Base-by-base conservation (phyloP, 2,113 vertebrate genomes). In the Triplophysa dalaica region DNA sequence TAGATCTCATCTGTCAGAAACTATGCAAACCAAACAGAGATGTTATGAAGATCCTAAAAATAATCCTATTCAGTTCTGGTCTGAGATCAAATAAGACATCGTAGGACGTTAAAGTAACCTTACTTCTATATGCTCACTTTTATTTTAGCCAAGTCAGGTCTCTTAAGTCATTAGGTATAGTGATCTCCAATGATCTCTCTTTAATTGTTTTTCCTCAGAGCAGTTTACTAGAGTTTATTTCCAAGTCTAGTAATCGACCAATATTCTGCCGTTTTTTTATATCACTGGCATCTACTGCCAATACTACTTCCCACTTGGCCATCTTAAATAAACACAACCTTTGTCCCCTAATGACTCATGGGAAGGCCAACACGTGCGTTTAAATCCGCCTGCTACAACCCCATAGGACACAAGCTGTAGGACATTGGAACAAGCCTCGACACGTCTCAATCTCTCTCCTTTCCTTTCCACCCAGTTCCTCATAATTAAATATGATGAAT, bases 401-500 rank as follows among this genome's bases (percentile, higher is more conserved):
- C 29, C 29, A 43, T 3, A 66, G 21, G 67, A 68, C 21, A 11
- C 13, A n/a, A 38, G 60, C 29, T 21, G 19, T 19, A 19, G 41
- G n/a, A 22, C 43, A 52, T 8, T 54, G 24, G 50, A 22, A 72
- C 78, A 81, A 78, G 82, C 67, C 75, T 75, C 48, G 79, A 29
- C 82, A 78, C 67, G 79, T 72, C 82, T 73, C 8, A 50, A 45
- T 54, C 24, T 66, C 45, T 66, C 45, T 69, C 78, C 61, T 43
- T 76, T 81, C 61, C 45, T 33, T 63, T 45, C 38, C 62, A 73
- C 16, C 69, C 68, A 26, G 56, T 67, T 60, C 52, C 38, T n/a
- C 21, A 76, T 75, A 67, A 81, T 81, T 83, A 77, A 77, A 52
- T 67, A 65, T 48, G 70, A 73, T 61, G 54, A 43, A 52, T 48